Evolutionary conservation across 2,113 vertebrate species (phyloP).

Genomic region (Myodes glareolus): DNA sequence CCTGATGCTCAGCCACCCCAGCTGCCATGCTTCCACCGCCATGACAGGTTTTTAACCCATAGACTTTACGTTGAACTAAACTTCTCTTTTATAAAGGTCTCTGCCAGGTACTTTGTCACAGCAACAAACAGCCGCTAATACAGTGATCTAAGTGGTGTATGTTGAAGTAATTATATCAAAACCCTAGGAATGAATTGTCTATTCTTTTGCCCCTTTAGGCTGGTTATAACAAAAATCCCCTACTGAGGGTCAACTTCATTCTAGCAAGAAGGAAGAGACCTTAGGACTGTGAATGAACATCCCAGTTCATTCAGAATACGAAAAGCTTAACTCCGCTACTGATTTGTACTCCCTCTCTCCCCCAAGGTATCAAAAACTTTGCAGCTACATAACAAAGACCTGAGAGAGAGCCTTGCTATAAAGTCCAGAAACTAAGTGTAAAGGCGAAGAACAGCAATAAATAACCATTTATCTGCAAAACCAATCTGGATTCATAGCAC

Average conservation of each 20-base stretch:
- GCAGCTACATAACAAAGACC: not conserved
- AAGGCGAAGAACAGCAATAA: not conserved
- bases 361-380: not conserved
- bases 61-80: not conserved
- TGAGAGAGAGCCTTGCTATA: not conserved
- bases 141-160: not conserved
- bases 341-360: not conserved
- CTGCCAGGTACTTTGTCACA: not conserved
- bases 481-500: not conserved
- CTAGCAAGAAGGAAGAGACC: not conserved
- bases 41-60: not conserved
- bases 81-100: not conserved
- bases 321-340: not conserved
- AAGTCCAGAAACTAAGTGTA: not conserved
- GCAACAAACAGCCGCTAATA: not conserved
- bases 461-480: not conserved
- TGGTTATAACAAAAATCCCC: not conserved
- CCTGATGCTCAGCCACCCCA: no score
- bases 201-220: not conserved
- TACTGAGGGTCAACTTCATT: rapidly evolving
- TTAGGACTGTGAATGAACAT: not conserved
- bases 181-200: not conserved
- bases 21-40: not conserved
- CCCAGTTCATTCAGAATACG: not conserved
- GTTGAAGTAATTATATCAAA: not conserved